Base-by-base conservation (phyloP, 2,797 vertebrate species). In the Sus cebifrons region DNA sequence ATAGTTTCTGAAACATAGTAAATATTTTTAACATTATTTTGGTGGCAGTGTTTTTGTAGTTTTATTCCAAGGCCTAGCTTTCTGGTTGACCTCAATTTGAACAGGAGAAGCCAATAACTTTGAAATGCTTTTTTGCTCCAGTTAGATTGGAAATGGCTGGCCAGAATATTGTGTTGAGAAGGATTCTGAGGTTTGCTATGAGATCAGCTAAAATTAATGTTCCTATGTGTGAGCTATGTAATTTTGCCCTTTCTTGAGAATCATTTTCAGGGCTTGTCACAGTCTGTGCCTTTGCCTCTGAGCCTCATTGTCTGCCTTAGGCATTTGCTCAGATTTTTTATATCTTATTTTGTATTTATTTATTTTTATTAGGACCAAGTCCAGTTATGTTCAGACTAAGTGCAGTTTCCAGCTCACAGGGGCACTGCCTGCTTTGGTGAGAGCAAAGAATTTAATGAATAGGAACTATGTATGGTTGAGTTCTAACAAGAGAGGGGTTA, bases 401-500 rank as follows among this genome's bases (percentile, higher is more conserved):
- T 27, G 14, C 10, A 67, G 36, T 70, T 94, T 73, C 83, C 49
- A 75, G 44, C 70, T 87, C 56, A 67, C 44, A 70, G 68, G 84
- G 74, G 9, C 60, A 91, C 71, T 67, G 81, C 73, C 29, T 96
- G 84, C 70, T 86, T 88, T 73, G 75, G 56, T 62, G 84, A 90
- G 87, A 96, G 84, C 65, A 86, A 82, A 86, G 54, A 74, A 67
- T 83, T 88, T 88, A 90, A 92, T 91, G 90, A 95, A 75, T 60
- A 86, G 95, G 36, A 92, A 65, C 75, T 95, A 67, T 64, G 81
- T 92, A 64, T 10, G 49, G 56, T 83, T 49, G 27, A 64, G 15
- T 68, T 97, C 77, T 92, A 86, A 97, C 8, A 18, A 95, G 83
- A 95, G 83, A 89, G 32, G 36, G 82, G 68, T 96, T 85, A 96